Base-by-base conservation (phyloP, 1,140 invertebrate genomes). In the Drosophila arawakana region DNA sequence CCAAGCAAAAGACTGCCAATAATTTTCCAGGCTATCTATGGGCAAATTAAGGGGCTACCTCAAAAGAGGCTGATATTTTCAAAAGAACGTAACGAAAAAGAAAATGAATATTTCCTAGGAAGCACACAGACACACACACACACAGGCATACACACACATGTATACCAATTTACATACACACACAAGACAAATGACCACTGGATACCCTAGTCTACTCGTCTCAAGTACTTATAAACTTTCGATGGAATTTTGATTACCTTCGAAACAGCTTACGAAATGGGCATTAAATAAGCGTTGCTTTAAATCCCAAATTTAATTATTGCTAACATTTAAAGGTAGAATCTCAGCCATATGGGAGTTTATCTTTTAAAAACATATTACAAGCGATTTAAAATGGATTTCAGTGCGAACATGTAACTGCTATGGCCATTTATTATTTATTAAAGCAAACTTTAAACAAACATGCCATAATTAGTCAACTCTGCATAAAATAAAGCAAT, bases 1-100 rank as follows among this genome's bases (percentile, higher is more conserved):
- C 41, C 52, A 57, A 57, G 73, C 54, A 61, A 76, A 76, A 63
- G 76, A 57, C 57, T 60, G 57, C 41, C 76, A 78, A 78, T 78
- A 68, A 73, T 73, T 67, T 65, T 52, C 11, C n/a, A 35, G 49
- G 21, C 54, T 34, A 58, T 59, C 59, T 68, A 63, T 68, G 55
- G 41, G 47, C 57, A 68, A 73, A 67, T 60, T 59, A 35, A 59
- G 15, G 21, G 49, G 58, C 67, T n/a, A 70, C 39, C 46, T 52
- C 70, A 55, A 69, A 61, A 21, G 0, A 41, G 60, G 21, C 44
- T 15, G 10, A 37, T 43, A 60, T 59, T 41, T 39, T 55, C 13
- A 21, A 35, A 55, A 37, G 39, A 68, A 46, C 39, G 47, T 60
- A 34, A 47, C 44, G 21, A 35, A 69, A 63, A 73, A 39, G 50